Evolutionary conservation across 2,888 invertebrate species (phyloP).

Genomic region (Pharmacophagus antenor): DNA sequence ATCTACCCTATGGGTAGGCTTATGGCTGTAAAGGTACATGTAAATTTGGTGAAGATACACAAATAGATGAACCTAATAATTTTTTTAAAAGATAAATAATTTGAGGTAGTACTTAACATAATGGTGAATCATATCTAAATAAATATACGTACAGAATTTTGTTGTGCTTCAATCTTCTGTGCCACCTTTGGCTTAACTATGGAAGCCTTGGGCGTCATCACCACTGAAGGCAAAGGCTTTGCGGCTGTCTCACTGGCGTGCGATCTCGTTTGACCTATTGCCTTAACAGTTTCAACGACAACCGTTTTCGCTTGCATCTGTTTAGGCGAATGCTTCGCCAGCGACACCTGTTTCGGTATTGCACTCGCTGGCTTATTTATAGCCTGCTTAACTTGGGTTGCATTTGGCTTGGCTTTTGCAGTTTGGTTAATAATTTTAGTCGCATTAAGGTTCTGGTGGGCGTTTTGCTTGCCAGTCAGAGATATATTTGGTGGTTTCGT

Average conservation of each 20-base stretch:
- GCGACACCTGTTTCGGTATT: conserved; percentile 17
- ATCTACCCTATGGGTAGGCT: too few species aligned
- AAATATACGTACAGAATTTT: conserved; percentile 42
- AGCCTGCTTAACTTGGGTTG: conserved; percentile 14
- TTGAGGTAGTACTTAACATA: too few species aligned
- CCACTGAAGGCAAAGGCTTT: conserved; percentile 52
- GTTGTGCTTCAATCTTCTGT: conserved; percentile 52
- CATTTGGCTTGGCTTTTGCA: conserved; percentile 31
- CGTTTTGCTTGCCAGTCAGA: conserved; percentile 22
- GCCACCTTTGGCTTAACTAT: conserved; percentile 62
- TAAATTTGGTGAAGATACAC: too few species aligned
- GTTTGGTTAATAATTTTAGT: conserved; percentile 32
- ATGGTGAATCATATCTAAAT: not conserved
- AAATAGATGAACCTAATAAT: too few species aligned
- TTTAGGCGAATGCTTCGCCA: conserved; percentile 45
- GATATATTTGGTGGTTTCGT: conserved; percentile 24
- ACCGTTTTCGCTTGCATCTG: conserved; percentile 35
- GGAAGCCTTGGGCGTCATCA: conserved; percentile 58
- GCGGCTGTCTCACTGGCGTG: conserved; percentile 38
- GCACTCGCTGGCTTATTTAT: conserved; percentile 30
- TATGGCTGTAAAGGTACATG: too few species aligned
- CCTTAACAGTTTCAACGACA: conserved; percentile 35
- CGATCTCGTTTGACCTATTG: conserved; percentile 34
- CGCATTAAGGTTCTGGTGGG: conserved; percentile 5
- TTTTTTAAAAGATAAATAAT: too few species aligned